Base-by-base conservation (phyloP, 1,140 invertebrate genomes). In the Asobara japonica region DNA sequence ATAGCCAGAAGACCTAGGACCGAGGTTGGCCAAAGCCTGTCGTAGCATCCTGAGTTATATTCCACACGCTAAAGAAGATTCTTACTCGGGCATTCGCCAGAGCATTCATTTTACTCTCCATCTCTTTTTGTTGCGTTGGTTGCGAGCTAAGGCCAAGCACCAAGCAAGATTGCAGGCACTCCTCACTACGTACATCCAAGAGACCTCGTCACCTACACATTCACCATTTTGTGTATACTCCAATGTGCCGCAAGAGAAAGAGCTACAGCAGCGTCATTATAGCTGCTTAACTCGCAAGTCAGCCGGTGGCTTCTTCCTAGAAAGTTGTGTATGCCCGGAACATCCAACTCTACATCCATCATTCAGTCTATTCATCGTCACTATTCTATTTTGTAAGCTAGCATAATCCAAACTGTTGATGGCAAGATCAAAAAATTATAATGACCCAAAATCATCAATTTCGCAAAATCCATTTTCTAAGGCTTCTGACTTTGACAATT, bases 51-150 rank as follows among this genome's bases (percentile, higher is more conserved):
- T 45, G 41, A 45, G 41, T 45, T 45, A 45, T 45, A 45, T 45
- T 45, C 41, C 41, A 45, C 41, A 45, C 41, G 41, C 41, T 13
- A 45, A 45, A 45, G 41, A 45, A 45, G 41, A 45, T 16, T 45
- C 41, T 45, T 45, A 45, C 41, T 45, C 18, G 51, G 51, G 51
- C 51, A 56, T 56, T n/a, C 22, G 51, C 51, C 25, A 25, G 51
- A 22, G 22, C 51, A 56, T 56, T 56, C 51, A 56, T 56, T 56
- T 82, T 80, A 83, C 82, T 83, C 81, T 79, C 65, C 45, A 31
- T 51, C 38, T 48, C 25, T 67, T 41, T 65, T 71, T 65, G 13
- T 36, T 61, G 27, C 38, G 8, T 22, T 16, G 78, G 78, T 78
- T 82, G 77, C 76, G 76, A 78, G 78, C 74, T 79, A 80, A 76